A percentile compares a stretch with the other conserved stretches of the same genome.
Conservation (phyloP, 2,113 vertebrate genomes). For the Potamarius usumacintae region DNA sequence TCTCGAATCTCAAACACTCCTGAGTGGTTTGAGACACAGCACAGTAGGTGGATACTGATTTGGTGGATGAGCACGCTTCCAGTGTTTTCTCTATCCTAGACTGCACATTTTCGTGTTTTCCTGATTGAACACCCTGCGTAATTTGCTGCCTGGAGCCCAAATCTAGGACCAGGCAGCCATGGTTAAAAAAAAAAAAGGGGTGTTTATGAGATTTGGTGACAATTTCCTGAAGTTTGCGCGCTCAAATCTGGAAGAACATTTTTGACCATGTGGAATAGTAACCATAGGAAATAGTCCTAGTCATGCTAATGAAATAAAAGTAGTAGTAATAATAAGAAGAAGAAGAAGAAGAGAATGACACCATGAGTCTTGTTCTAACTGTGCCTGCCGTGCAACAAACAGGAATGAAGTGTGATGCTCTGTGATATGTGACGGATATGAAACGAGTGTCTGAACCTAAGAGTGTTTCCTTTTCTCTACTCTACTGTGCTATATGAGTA, state of each 20-base stretch:
- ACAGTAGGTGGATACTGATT: constrained; percentile 29
- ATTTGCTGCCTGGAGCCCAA: neutral
- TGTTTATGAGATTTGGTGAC: constrained; percentile 9
- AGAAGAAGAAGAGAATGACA: neutral
- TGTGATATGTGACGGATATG: neutral
- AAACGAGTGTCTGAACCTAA: neutral
- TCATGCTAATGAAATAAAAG: neutral
- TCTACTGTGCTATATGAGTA: constrained; percentile 40
- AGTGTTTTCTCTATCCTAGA: neutral
- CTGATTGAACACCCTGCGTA: neutral
- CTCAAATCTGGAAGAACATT: constrained; percentile 56
- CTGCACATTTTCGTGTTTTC: neutral
- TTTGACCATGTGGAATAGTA: neutral
- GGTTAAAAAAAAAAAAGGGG: neutral
- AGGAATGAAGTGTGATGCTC: neutral
- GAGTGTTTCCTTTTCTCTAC: constrained; percentile 30
- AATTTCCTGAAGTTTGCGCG: constrained; percentile 52
- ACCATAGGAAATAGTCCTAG: neutral
- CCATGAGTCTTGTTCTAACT: neutral
- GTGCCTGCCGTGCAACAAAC: constrained; percentile 6
- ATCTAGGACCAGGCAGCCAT: neutral
- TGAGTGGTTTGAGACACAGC: constrained; percentile 31
- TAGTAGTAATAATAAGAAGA: neutral
- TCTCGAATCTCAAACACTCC: constrained; percentile 68
- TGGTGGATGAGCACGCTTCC: neutral